A percentile compares a stretch with the other conserved stretches of the same genome.
These are phyloP conservation scores for Perizoma affinitatum DNA, from an alignment of 2,888 invertebrate genomes.

Conservation along the genomic window DNA sequence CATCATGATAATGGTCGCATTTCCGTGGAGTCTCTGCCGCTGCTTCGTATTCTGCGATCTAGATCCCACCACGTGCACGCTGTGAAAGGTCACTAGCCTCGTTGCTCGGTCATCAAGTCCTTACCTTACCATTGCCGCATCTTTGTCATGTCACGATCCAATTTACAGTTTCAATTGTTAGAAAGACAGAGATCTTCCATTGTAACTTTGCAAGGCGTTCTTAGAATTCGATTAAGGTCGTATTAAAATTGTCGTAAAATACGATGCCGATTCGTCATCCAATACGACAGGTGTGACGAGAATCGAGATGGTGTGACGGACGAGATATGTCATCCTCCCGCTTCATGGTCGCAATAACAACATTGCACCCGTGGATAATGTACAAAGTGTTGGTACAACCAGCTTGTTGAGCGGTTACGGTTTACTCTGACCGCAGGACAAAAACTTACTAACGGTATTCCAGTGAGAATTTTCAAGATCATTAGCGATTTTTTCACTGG, in stretches of 20 bases:
- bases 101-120: constrained; percentile 71
- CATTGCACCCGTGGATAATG: constrained; percentile 62
- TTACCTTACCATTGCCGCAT: constrained; percentile 54
- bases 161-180: constrained; percentile 74
- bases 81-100: constrained; percentile 73
- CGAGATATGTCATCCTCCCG: constrained; percentile 51
- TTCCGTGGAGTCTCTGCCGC: constrained; percentile 17
- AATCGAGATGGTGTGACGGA: constrained; percentile 46
- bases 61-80: constrained; percentile 61
- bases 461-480: constrained; percentile 43
- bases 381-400: constrained; percentile 58
- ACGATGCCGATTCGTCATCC: constrained; percentile 51
- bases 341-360: constrained; percentile 43
- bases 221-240: constrained; percentile 63
- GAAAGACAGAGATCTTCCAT: constrained; percentile 46
- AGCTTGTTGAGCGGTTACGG: constrained; percentile 50
- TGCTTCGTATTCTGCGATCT: constrained; percentile 46
- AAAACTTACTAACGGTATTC: constrained; percentile 65
- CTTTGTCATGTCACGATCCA: constrained; percentile 75
- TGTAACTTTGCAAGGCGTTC: constrained; percentile 42
- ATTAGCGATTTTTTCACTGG: constrained; percentile 48
- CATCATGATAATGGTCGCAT: constrained; percentile 14
- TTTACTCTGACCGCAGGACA: constrained; percentile 47
- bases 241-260: constrained; percentile 46
- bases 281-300: constrained; percentile 50